Percentiles rank a stretch among this genome's conserved stretches.
Conservation (phyloP, 2,113 vertebrate genomes). For the Poecile atricapillus region DNA sequence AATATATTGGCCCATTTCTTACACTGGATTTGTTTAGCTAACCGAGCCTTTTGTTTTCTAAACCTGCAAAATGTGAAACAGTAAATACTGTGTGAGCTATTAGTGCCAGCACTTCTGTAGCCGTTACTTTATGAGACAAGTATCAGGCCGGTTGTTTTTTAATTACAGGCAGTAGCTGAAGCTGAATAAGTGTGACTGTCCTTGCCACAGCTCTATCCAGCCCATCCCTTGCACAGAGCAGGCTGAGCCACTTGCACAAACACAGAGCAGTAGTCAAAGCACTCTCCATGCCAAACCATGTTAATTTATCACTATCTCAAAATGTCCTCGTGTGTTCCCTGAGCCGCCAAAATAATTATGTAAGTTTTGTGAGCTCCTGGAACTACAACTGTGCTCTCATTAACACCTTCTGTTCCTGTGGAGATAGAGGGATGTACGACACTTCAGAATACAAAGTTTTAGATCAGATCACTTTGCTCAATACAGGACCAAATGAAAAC, state of each 20-base stretch:
- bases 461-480: not conserved
- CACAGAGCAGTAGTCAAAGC: slow-evolving; percentile 20
- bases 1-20: slow-evolving; percentile 64
- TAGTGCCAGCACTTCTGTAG: not conserved
- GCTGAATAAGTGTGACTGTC: not conserved
- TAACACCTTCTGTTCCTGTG: slow-evolving; percentile 9
- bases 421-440: not conserved
- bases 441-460: not conserved
- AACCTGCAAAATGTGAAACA: slow-evolving; percentile 58
- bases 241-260: not conserved
- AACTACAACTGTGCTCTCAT: not conserved
- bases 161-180: not conserved
- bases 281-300: not conserved
- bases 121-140: not conserved
- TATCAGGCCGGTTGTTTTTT: not conserved
- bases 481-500: not conserved
- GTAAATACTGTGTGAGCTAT: slow-evolving; percentile 53
- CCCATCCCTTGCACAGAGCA: not conserved
- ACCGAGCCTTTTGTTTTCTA: slow-evolving; percentile 61
- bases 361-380: slow-evolving; percentile 12
- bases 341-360: not conserved
- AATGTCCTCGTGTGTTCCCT: slow-evolving; percentile 13
- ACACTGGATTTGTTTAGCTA: slow-evolving; percentile 60
- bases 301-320: not conserved
- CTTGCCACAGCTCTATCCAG: not conserved